phyloP scores from a whole-genome alignment of 2,113 vertebrate species.

The Microcebus tavaratra region DNA sequence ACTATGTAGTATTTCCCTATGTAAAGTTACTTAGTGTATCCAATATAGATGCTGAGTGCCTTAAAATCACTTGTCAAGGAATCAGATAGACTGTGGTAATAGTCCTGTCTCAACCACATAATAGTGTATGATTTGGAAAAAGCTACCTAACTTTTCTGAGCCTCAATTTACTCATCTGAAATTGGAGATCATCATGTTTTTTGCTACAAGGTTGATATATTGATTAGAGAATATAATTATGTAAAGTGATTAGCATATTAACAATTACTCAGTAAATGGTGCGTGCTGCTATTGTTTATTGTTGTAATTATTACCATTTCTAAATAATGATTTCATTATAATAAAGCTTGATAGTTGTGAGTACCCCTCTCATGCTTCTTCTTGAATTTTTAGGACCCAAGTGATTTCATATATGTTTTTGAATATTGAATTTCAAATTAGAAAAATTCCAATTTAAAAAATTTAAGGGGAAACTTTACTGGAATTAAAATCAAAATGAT shows the following conservation, averaged over 20 bases:
- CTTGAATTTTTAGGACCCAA: background rate
- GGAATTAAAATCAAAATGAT: background rate
- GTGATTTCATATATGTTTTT: background rate
- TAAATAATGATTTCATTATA: background rate
- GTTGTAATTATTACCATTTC: background rate
- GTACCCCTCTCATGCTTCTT: background rate
- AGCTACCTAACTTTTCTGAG: background rate
- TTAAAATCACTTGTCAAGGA: background rate
- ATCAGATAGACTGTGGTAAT: background rate
- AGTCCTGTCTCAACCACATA: background rate
- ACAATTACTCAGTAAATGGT: background rate
- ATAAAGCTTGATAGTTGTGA: background rate
- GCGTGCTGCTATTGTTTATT: background rate
- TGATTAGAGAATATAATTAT: background rate
- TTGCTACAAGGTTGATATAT: background rate
- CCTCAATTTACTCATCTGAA: constrained; percentile 1
- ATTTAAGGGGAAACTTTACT: background rate
- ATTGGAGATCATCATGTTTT: background rate
- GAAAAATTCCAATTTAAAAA: background rate
- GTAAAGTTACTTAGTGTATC: background rate
- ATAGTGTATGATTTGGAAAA: background rate
- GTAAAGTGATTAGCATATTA: background rate
- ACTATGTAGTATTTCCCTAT: constrained; percentile 21
- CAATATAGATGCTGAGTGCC: background rate
- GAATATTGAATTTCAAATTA: background rate